These are phyloP conservation scores for Lepidostoma basale DNA, from an alignment of 1,140 invertebrate genomes.

Conservation along the genomic window DNA sequence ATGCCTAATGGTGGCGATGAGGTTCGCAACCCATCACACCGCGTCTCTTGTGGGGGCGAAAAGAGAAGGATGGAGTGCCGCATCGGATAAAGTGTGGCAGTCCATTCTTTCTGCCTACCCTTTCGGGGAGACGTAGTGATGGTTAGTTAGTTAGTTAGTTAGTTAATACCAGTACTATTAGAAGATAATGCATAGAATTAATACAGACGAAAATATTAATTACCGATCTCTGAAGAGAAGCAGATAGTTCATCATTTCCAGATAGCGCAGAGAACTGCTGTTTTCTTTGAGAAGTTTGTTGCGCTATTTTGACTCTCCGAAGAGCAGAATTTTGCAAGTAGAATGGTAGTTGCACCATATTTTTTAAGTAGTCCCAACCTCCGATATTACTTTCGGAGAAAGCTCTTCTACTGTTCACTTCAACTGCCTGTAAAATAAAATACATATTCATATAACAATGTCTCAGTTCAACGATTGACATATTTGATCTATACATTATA, in stretches of 20 bases:
- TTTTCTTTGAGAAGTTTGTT: conserved; percentile 73
- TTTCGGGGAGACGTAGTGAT: too few relatives aligned
- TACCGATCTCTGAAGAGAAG: conserved; percentile 59
- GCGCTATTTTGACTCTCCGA: conserved; percentile 84
- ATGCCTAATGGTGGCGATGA: too few relatives aligned
- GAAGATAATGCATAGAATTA: too few relatives aligned
- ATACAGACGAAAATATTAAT: background rate
- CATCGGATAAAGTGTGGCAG: too few relatives aligned
- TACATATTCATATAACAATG: background rate
- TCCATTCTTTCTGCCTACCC: too few relatives aligned
- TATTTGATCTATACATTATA: too few relatives aligned
- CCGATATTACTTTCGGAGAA: conserved; percentile 90
- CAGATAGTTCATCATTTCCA: conserved; percentile 53
- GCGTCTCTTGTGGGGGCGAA: too few relatives aligned
- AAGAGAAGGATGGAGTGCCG: too few relatives aligned
- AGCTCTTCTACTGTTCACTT: conserved; percentile 84
- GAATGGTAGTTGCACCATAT: conserved; percentile 97
- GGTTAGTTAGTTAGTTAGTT: too few relatives aligned
- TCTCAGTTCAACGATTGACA: too few relatives aligned
- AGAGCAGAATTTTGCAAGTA: conserved; percentile 96
- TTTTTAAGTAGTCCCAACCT: conserved; percentile 92
- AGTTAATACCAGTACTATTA: too few relatives aligned
- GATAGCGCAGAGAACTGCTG: conserved; percentile 62
- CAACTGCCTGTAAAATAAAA: conserved; percentile 74
- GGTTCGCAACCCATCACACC: too few relatives aligned